Conservation (phyloP, 2,888 invertebrate genomes). For the Cantharis rustica region DNA sequence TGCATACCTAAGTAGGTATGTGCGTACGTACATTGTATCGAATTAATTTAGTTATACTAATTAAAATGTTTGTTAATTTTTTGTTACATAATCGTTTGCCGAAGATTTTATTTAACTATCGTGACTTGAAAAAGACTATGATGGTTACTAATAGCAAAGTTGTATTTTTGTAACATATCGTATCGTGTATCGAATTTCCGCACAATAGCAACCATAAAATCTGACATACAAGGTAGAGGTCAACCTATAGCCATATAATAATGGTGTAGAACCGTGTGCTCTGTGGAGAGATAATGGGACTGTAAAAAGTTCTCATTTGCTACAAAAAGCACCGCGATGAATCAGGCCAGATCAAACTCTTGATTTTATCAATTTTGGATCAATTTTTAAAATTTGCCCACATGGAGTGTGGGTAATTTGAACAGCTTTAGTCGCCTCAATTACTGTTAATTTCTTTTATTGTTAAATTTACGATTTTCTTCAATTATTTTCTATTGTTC, state of each 20-base stretch:
- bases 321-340: constrained; percentile 40
- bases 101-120: not conserved
- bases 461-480: constrained; percentile 15
- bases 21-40: no score
- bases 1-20: not conserved
- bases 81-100: not conserved
- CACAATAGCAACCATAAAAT: constrained; percentile 24
- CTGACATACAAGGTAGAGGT: constrained; percentile 23
- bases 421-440: not conserved
- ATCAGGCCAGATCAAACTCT: constrained; percentile 41
- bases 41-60: not conserved
- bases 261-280: constrained; percentile 21
- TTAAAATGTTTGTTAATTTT: not conserved
- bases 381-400: not conserved
- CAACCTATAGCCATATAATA: constrained; percentile 23
- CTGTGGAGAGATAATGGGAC: constrained; percentile 19
- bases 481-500: constrained; percentile 14
- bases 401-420: not conserved
- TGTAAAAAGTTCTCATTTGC: not conserved
- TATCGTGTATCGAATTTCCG: constrained; percentile 24
- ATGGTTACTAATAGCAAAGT: constrained; percentile 18
- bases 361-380: not conserved
- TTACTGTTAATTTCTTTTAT: not conserved
- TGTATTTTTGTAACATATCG: constrained; percentile 18
- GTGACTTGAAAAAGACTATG: not conserved